Evolutionary conservation across 2,797 vertebrate species (phyloP).

Genomic region (Epinephelus malabaricus): DNA sequence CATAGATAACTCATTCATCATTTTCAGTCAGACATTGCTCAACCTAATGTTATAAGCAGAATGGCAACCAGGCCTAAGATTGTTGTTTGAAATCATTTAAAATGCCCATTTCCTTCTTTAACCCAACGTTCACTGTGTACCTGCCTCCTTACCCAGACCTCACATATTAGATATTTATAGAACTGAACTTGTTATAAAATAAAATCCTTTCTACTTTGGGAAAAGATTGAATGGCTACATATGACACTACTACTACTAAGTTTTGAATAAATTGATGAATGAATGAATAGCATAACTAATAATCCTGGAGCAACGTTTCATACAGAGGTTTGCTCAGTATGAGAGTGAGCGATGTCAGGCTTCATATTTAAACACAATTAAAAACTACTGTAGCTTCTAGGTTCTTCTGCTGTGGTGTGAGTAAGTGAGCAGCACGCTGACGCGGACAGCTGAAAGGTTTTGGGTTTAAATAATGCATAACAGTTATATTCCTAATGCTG

Average conservation of each 20-base stretch:
- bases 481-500: conserved; percentile 28
- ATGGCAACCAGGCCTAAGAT: too few relatives aligned
- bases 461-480: conserved; percentile 39
- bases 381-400: neutral
- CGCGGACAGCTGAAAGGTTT: conserved; percentile 37
- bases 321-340: conserved; percentile 3
- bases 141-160: neutral
- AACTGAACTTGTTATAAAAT: neutral
- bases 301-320: neutral
- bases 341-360: neutral
- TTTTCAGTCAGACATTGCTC: too few relatives aligned
- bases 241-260: neutral
- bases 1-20: too few relatives aligned
- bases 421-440: conserved; percentile 23
- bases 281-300: neutral
- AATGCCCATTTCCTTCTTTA: neutral
- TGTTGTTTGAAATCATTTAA: too few relatives aligned
- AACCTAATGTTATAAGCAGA: too few relatives aligned
- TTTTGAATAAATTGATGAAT: neutral
- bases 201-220: neutral
- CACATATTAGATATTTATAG: neutral
- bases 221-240: neutral
- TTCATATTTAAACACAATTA: conserved; percentile 4
- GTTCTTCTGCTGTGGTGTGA: conserved; percentile 7
- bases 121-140: neutral